Evolutionary conservation across 2,888 invertebrate species (phyloP), one percentile per base, ranked within the genome.

Genomic region (Nephrotoma appendiculata): DNA sequence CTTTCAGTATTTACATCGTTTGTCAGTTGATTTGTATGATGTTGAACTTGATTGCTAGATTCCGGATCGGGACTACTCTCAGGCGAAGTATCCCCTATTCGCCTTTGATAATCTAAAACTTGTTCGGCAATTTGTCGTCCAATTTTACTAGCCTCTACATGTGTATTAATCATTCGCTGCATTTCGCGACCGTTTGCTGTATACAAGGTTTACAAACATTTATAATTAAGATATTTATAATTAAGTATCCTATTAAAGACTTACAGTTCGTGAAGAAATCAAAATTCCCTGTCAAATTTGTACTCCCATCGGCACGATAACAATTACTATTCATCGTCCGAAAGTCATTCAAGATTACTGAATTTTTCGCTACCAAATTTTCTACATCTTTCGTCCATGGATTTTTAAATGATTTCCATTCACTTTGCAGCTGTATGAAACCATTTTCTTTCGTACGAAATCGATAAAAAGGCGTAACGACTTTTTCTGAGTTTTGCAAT

Each of bases 311-410:
- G 19, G 91, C 88, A 87, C 92, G 91, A 86, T 90, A 91, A 2
- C 92, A 92, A 86, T 91, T 92, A 88, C 92, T 93, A 88, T 93
- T 93, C 41, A 57, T 52, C n/a, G 86, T 52, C 87, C 92, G 90
- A 88, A 92, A 91, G 89, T 93, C 93, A 86, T 91, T 92, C 88
- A 94, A 92, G 87, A 97, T 93, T 85, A 96, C 93, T 0, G 95
- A 95, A 92, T 98, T 98, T 91, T 96, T 97, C 0, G 97, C 96
- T 88, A 98, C 95, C 88, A 98, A 93, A 90, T 96, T 97, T 90
- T 98, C 98, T 88, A 97, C 95, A 90, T 98, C 98, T 92, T 97
- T 97, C 0, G 98, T 98, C 98, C 98, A 98, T 0, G 98, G 98
- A 92, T 98, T 98, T 89, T 94, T 94, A 91, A 98, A 98, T 0